A percentile compares a stretch with the other conserved stretches of the same genome.
phyloP scores from a whole-genome alignment of 2,797 vertebrate genomes.

The Helostoma temminkii region DNA sequence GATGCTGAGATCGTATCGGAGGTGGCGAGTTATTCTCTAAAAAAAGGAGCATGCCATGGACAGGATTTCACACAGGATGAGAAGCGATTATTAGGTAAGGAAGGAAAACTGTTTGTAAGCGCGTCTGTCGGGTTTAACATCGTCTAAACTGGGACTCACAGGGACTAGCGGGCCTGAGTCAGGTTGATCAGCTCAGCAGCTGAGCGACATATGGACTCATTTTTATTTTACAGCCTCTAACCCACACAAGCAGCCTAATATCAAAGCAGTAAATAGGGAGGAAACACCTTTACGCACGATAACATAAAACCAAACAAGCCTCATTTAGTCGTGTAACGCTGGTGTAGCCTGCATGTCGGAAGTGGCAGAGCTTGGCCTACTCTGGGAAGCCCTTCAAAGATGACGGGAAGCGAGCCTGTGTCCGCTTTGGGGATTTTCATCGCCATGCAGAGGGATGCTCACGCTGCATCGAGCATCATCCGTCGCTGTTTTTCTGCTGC shows the following conservation, averaged over 20 bases:
- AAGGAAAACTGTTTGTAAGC: background rate
- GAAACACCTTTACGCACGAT: rapidly evolving
- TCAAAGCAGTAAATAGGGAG: rapidly evolving
- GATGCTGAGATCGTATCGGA: conserved; percentile 83
- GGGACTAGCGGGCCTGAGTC: conserved; percentile 64
- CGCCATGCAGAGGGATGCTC: conserved; percentile 43
- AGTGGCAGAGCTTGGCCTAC: conserved; percentile 66
- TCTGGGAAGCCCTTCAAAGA: conserved; percentile 36
- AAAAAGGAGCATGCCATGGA: conserved; percentile 78
- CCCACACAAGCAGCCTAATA: background rate
- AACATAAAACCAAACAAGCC: rapidly evolving
- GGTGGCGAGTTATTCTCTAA: conserved; percentile 7
- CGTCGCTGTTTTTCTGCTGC: background rate
- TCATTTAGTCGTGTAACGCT: background rate
- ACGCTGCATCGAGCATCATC: conserved; percentile 7
- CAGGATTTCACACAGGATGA: conserved; percentile 69
- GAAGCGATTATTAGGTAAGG: conserved; percentile 83
- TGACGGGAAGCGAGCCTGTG: conserved; percentile 50
- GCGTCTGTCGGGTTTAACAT: conserved; percentile 5
- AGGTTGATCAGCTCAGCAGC: conserved; percentile 33
- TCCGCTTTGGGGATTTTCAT: conserved; percentile 21
- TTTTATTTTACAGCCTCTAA: background rate
- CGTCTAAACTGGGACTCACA: conserved; percentile 31
- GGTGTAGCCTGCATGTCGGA: conserved; percentile 46
- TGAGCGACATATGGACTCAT: background rate